These are phyloP conservation scores for Trachelipus rathkii DNA, from an alignment of 1,140 invertebrate genomes.

Conservation along the genomic window DNA sequence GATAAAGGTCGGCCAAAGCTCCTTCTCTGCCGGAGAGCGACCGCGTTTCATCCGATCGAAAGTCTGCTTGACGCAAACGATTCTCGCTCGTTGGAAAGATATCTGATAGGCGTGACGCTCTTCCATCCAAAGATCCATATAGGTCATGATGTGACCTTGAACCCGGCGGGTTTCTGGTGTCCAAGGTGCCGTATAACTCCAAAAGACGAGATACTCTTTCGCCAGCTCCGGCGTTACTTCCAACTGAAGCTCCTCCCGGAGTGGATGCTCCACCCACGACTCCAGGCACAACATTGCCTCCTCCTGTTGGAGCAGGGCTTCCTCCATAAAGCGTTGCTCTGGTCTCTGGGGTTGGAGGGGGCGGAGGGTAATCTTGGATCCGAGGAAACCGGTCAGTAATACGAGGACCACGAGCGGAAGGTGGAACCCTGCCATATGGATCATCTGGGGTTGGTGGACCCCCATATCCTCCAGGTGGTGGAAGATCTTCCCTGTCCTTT, in stretches of 20 bases:
- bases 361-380: slow-evolving; percentile 41
- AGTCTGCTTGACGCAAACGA: slow-evolving; percentile 37
- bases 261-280: slow-evolving; percentile 25
- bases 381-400: slow-evolving; percentile 37
- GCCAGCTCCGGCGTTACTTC: slow-evolving; percentile 32
- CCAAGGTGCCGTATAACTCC: slow-evolving; percentile 41
- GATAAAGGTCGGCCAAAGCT: slow-evolving; percentile 38
- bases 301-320: not conserved
- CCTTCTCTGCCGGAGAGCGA: slow-evolving; percentile 42
- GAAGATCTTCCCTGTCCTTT: slow-evolving; percentile 43
- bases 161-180: slow-evolving; percentile 31
- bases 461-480: slow-evolving; percentile 26
- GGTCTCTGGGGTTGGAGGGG: slow-evolving; percentile 37
- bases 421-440: slow-evolving; percentile 33
- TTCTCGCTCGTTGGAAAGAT: slow-evolving; percentile 44
- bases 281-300: slow-evolving; percentile 22
- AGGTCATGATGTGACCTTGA: slow-evolving; percentile 42
- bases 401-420: slow-evolving; percentile 30
- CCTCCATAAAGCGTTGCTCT: not conserved
- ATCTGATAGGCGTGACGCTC: slow-evolving; percentile 41
- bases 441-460: slow-evolving; percentile 40
- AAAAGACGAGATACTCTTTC: slow-evolving; percentile 40
- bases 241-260: slow-evolving; percentile 20
- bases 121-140: slow-evolving; percentile 42
- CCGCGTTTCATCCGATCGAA: slow-evolving; percentile 41